Conservation (phyloP, 2,888 invertebrate species). For the Augiades crinisus region DNA sequence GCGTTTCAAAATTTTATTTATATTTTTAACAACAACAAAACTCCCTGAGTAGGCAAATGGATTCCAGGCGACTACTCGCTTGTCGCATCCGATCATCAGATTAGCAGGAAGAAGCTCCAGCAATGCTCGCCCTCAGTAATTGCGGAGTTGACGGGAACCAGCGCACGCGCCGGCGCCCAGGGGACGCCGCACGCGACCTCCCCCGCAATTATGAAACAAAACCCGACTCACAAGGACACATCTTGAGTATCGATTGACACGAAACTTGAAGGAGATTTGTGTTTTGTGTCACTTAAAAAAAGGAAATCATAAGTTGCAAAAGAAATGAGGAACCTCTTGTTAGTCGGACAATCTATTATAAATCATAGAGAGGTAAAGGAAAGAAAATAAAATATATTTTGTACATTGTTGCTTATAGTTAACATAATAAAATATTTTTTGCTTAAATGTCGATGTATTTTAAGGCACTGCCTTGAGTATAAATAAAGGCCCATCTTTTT, state of each 20-base stretch:
- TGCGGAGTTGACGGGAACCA: slow-evolving; percentile 34
- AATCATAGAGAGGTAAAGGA: no score
- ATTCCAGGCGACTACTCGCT: slow-evolving; percentile 55
- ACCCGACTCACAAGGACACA: slow-evolving; percentile 28
- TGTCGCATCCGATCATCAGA: slow-evolving; percentile 68
- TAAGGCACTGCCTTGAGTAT: no score
- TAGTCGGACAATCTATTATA: no score
- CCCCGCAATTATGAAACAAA: slow-evolving; percentile 64
- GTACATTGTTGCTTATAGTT: no score
- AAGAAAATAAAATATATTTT: no score
- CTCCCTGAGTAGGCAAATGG: slow-evolving; percentile 30
- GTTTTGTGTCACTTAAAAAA: no score
- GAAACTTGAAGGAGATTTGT: background rate
- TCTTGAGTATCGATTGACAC: slow-evolving; percentile 9
- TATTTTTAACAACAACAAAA: background rate
- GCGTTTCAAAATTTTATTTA: background rate
- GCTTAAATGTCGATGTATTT: no score
- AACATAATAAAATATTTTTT: no score
- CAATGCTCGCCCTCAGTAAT: slow-evolving; percentile 65
- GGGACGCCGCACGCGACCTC: slow-evolving; percentile 68
- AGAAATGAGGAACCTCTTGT: no score
- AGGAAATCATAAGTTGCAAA: no score
- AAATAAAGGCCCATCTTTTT: no score
- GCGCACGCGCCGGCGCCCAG: slow-evolving; percentile 65
- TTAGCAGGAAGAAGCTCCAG: slow-evolving; percentile 65